Percentiles rank a stretch among this genome's conserved stretches.
These are phyloP conservation scores for Sinella curviseta DNA, from an alignment of 1,140 invertebrate species.

Conservation along the genomic window DNA sequence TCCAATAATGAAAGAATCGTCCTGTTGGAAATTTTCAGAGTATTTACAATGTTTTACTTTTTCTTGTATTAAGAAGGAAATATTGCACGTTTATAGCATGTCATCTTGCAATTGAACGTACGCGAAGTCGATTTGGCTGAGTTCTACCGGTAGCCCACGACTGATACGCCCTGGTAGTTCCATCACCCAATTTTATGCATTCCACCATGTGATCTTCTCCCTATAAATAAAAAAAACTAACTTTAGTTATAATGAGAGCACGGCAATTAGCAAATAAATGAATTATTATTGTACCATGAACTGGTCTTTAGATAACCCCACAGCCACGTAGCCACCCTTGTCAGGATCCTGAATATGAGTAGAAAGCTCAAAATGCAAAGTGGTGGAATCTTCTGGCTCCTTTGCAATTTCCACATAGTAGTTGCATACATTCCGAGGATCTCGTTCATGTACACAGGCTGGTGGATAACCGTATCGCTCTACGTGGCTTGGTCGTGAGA, in stretches of 20 bases:
- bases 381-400: neutral
- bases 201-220: constrained; percentile 18
- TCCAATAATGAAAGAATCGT: neutral
- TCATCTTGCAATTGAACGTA: neutral
- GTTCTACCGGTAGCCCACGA: neutral
- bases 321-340: neutral
- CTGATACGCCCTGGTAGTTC: neutral
- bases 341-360: neutral
- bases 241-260: too few relatives aligned
- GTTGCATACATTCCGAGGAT: neutral
- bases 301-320: constrained; percentile 7
- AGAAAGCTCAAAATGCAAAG: neutral
- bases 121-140: neutral
- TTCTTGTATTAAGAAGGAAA: too few relatives aligned
- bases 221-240: neutral
- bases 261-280: too few relatives aligned
- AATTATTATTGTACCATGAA: neutral
- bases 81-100: neutral
- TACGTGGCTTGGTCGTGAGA: neutral
- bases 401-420: constrained; percentile 17
- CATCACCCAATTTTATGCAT: neutral
- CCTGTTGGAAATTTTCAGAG: too few relatives aligned
- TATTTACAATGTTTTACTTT: too few relatives aligned
- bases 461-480: neutral
- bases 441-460: neutral